Conservation (phyloP, 2,797 vertebrate species). For the Gymnoscopelus braueri region DNA sequence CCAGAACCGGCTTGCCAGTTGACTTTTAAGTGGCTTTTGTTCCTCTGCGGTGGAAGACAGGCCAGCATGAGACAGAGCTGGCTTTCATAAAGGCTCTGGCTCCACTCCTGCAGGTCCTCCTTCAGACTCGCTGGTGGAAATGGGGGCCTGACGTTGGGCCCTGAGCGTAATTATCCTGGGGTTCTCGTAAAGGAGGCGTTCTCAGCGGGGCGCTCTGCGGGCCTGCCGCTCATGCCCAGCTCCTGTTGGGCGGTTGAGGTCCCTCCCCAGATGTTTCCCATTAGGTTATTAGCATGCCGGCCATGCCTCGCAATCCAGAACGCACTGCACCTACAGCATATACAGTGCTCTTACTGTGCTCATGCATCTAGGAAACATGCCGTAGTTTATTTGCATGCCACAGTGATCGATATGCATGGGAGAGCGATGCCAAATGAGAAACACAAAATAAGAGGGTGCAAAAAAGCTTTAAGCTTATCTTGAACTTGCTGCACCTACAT, state of each 20-base stretch:
- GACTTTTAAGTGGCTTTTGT: conserved; percentile 73
- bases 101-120: conserved; percentile 60
- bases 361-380: neutral
- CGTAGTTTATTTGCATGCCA: conserved; percentile 21
- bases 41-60: conserved; percentile 32
- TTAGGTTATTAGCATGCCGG: conserved; percentile 69
- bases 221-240: conserved; percentile 55
- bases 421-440: conserved; percentile 2
- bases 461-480: neutral
- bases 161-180: conserved; percentile 66
- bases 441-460: neutral
- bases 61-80: conserved; percentile 47
- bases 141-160: conserved; percentile 51
- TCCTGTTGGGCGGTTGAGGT: conserved; percentile 58
- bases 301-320: conserved; percentile 52
- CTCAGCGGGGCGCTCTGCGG: conserved; percentile 33
- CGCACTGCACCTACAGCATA: conserved; percentile 57
- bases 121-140: conserved; percentile 52
- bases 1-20: conserved; percentile 26
- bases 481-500: too few relatives aligned
- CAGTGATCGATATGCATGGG: conserved; percentile 9
- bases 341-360: conserved; percentile 45
- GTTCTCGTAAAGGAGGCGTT: conserved; percentile 66
- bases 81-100: conserved; percentile 62
- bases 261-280: conserved; percentile 75